Evolutionary conservation across 1,140 invertebrate genomes (phyloP).

Genomic region (Neotoxoptera formosana): DNA sequence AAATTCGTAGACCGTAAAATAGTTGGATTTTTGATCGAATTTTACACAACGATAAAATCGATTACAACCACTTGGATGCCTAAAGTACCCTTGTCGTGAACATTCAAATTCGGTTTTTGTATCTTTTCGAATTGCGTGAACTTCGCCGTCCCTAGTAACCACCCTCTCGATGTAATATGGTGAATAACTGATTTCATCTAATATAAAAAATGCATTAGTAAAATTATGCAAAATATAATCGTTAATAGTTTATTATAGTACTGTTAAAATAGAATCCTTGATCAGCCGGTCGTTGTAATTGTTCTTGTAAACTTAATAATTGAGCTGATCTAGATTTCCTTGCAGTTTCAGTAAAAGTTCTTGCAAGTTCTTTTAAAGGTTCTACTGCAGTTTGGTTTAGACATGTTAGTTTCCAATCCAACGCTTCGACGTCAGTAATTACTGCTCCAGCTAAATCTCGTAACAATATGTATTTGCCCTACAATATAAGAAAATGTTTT

Average conservation of each 20-base stretch:
- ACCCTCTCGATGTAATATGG: slow-evolving; percentile 76
- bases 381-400: slow-evolving; percentile 51
- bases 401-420: slow-evolving; percentile 62
- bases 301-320: slow-evolving; percentile 63
- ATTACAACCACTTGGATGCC: slow-evolving; percentile 62
- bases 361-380: slow-evolving; percentile 61
- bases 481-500: slow-evolving; percentile 46
- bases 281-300: slow-evolving; percentile 61
- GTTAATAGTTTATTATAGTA: background rate
- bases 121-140: slow-evolving; percentile 75
- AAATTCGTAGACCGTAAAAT: slow-evolving; percentile 83
- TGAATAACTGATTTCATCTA: slow-evolving; percentile 63
- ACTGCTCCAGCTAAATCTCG: slow-evolving; percentile 69
- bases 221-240: background rate
- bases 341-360: slow-evolving; percentile 65
- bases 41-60: slow-evolving; percentile 86
- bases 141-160: slow-evolving; percentile 75
- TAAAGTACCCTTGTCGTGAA: slow-evolving; percentile 79
- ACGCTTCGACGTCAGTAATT: slow-evolving; percentile 63
- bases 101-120: slow-evolving; percentile 78
- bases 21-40: slow-evolving; percentile 76
- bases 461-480: slow-evolving; percentile 70
- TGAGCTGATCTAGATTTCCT: slow-evolving; percentile 66
- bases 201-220: slow-evolving; percentile 3
- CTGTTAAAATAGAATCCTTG: slow-evolving; percentile 54